A percentile compares a stretch with the other conserved stretches of the same genome.
phyloP scores from a whole-genome alignment of 2,113 vertebrate genomes.

The Drymodes brunneopygia region DNA sequence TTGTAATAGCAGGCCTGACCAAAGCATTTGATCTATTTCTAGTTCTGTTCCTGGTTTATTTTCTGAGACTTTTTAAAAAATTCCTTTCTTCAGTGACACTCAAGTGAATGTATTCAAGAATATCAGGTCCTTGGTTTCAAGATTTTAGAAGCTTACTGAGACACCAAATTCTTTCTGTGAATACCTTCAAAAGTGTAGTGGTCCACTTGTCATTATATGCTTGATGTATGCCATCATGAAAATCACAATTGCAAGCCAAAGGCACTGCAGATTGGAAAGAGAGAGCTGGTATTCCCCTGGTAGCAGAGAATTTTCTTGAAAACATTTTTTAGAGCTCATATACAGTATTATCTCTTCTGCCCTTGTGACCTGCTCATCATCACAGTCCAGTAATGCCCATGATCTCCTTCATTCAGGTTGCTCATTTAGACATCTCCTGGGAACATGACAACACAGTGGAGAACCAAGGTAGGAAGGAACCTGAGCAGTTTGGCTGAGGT shows the following conservation, averaged over 20 bases:
- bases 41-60: not conserved
- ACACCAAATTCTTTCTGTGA: not conserved
- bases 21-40: not conserved
- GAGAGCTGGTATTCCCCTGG: not conserved
- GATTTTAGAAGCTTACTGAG: not conserved
- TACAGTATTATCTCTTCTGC: not conserved
- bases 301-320: not conserved
- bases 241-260: not conserved
- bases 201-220: fast-evolving
- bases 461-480: not conserved
- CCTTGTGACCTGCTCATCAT: not conserved
- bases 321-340: not conserved
- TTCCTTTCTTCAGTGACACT: not conserved
- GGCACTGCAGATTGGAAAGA: not conserved
- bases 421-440: not conserved
- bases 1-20: not conserved
- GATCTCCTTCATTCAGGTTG: not conserved
- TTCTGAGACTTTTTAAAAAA: not conserved
- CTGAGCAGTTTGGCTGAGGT: not conserved
- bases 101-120: not conserved
- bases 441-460: not conserved
- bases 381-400: not conserved
- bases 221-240: not conserved
- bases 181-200: not conserved
- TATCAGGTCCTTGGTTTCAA: not conserved